Conservation (phyloP, 2,113 vertebrate genomes). For the Aix galericulata region DNA sequence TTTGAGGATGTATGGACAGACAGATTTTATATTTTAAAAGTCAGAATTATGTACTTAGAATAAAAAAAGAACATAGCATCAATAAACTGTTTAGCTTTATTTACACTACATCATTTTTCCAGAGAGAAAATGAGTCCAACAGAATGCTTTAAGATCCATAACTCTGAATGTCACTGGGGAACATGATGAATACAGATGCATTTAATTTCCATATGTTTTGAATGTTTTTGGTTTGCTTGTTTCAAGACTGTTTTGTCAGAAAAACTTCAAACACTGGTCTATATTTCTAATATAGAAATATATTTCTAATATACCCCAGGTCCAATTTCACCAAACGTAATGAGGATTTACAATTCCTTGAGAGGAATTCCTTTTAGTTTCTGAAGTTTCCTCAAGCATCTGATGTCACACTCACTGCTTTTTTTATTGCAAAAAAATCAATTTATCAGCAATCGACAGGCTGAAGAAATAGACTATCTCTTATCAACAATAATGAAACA, state of each 20-base stretch:
- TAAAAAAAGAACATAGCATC: neutral
- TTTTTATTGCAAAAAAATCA: neutral
- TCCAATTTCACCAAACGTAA: neutral
- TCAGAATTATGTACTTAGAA: neutral
- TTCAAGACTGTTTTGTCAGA: neutral
- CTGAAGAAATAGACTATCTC: neutral
- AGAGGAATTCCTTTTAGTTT: neutral
- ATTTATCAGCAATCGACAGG: neutral
- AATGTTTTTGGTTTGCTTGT: neutral
- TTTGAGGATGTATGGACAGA: neutral
- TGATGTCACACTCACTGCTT: neutral
- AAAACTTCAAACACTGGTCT: neutral
- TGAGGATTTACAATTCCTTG: neutral
- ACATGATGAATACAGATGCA: conserved; percentile 44
- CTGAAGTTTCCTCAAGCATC: neutral
- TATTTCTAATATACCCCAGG: neutral
- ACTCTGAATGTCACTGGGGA: conserved; percentile 27
- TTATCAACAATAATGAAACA: neutral
- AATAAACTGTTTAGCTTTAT: neutral
- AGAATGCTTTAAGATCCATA: conserved; percentile 28
- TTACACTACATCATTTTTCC: conserved; percentile 7
- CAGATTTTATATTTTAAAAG: conserved; percentile 33
- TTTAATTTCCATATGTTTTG: conserved; percentile 58
- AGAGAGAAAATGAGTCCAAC: conserved; percentile 22
- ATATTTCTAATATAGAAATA: neutral